phyloP scores from a whole-genome alignment of 2,797 vertebrate genomes.

The Limosa lapponica region DNA sequence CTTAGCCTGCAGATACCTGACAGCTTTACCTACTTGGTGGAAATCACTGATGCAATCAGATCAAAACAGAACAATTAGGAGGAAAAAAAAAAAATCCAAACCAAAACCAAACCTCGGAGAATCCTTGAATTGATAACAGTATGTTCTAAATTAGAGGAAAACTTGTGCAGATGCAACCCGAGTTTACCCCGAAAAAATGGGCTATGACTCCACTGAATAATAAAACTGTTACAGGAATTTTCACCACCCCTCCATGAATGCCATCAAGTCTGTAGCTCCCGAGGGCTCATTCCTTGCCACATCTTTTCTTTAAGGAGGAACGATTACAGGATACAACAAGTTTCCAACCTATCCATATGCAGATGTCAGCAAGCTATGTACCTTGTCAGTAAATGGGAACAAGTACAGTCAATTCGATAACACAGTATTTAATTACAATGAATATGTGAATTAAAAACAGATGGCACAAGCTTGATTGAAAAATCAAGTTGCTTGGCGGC shows the following conservation, averaged over 20 bases:
- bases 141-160: not conserved
- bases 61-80: not conserved
- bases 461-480: not conserved
- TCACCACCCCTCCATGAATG: not conserved
- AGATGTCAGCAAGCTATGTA: not conserved
- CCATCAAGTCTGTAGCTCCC: not conserved
- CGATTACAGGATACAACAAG: constrained; percentile 24
- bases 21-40: not conserved
- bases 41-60: not conserved
- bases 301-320: not conserved
- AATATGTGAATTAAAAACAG: constrained; percentile 10
- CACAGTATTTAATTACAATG: not conserved
- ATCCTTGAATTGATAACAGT: not conserved
- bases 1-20: not conserved
- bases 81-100: rapidly evolving
- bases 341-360: not conserved
- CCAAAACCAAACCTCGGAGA: not conserved
- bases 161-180: not conserved
- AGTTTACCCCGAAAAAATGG: not conserved
- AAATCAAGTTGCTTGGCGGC: not conserved
- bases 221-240: not conserved
- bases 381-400: not conserved
- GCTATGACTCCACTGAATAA: not conserved
- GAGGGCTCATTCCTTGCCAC: constrained; percentile 27
- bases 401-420: not conserved